Evolutionary conservation across 2,113 vertebrate species (phyloP).

Genomic region (Rhynchomys soricoides): DNA sequence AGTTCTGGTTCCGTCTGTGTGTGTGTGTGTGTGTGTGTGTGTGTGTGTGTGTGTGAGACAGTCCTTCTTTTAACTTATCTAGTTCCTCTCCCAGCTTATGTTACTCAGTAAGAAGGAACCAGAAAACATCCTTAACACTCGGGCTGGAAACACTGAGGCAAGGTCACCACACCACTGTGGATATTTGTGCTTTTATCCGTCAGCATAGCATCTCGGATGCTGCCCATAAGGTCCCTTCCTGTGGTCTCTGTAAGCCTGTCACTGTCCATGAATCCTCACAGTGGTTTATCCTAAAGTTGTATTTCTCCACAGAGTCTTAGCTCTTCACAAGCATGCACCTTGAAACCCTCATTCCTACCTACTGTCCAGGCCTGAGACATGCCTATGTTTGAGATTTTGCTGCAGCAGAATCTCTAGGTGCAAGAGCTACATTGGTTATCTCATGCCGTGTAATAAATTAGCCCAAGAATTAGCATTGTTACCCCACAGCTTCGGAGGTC

Average conservation of each 20-base stretch:
- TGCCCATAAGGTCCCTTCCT: neutral
- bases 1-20: neutral
- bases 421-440: neutral
- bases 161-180: neutral
- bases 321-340: neutral
- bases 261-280: neutral
- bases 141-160: neutral
- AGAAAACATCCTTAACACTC: neutral
- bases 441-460: neutral
- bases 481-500: neutral
- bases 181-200: neutral
- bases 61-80: slow-evolving; percentile 26
- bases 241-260: neutral
- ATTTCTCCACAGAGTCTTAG: neutral
- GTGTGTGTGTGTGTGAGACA: neutral
- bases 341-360: neutral
- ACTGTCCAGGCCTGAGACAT: neutral
- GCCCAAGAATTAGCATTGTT: neutral
- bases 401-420: neutral
- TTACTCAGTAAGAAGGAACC: neutral
- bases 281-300: neutral
- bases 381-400: neutral
- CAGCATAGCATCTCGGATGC: neutral
- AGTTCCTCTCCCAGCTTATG: neutral
- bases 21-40: neutral